These are phyloP conservation scores for Drosophila anomelani DNA, from an alignment of 2,888 invertebrate genomes.

Conservation along the genomic window DNA sequence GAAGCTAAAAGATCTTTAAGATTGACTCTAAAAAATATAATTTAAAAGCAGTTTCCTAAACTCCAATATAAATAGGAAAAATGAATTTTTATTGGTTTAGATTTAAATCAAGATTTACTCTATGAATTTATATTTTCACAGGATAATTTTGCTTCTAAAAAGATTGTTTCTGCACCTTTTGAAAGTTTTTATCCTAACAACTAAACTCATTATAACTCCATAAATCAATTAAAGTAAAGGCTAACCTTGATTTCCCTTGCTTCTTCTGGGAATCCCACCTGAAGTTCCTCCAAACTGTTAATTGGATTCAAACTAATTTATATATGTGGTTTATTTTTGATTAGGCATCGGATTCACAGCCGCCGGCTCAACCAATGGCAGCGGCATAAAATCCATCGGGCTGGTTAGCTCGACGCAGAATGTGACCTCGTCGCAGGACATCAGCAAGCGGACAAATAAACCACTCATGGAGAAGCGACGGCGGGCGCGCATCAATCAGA, in stretches of 20 bases:
- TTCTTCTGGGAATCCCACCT: background rate
- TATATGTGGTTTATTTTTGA: background rate
- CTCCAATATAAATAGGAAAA: background rate
- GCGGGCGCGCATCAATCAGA: constrained; percentile 90
- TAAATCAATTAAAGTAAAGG: background rate
- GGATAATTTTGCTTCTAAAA: no score
- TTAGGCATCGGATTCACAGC: constrained; percentile 75
- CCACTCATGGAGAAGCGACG: constrained; percentile 92
- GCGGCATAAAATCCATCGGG: constrained; percentile 80
- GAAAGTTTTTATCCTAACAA: no score
- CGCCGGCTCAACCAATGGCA: constrained; percentile 72
- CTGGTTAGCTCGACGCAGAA: constrained; percentile 83
- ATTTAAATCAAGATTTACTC: background rate
- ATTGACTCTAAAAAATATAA: background rate
- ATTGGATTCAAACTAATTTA: background rate
- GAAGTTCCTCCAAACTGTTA: background rate
- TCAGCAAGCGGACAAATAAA: constrained; percentile 88
- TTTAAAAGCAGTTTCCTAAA: background rate
- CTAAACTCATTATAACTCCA: background rate
- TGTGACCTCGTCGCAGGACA: constrained; percentile 83
- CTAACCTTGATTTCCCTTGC: background rate
- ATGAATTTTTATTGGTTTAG: rapidly evolving
- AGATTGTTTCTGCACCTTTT: background rate
- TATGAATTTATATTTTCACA: background rate
- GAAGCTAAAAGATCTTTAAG: background rate